phyloP scores from a whole-genome alignment of 2,113 vertebrate species.

The Sceloporus tristichus region DNA sequence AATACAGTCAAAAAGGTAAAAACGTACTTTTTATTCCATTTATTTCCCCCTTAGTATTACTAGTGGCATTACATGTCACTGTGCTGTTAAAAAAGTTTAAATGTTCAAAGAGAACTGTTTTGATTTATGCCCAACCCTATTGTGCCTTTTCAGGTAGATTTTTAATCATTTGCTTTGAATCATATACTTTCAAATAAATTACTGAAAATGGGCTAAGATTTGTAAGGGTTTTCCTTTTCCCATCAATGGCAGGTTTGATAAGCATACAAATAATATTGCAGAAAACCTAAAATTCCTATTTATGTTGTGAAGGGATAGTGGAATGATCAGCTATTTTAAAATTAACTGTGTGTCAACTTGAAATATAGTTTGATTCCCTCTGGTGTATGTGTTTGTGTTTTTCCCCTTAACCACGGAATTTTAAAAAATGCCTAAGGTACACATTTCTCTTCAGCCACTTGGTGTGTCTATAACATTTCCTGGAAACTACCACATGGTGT shows the following conservation, averaged over 20 bases:
- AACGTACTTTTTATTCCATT: neutral
- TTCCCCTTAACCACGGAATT: neutral
- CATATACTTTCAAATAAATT: neutral
- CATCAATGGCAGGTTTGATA: neutral
- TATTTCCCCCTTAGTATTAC: neutral
- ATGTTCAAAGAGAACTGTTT: neutral
- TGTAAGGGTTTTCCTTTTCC: neutral
- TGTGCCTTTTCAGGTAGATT: too few species aligned
- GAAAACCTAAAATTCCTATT: neutral
- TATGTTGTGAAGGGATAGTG: neutral
- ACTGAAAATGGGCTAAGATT: neutral
- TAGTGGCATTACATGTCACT: neutral
- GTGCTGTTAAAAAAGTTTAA: neutral
- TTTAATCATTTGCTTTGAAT: neutral
- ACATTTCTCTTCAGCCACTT: neutral
- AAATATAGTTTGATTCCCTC: neutral
- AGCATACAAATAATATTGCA: neutral
- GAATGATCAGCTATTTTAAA: neutral
- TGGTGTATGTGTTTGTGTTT: neutral
- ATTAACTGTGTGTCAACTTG: neutral
- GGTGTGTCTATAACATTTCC: neutral
- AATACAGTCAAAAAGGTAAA: too few species aligned
- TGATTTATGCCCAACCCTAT: neutral
- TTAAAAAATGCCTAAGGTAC: neutral
- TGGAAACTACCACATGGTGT: conserved; percentile 37